Evolutionary conservation across 2,113 vertebrate genomes (phyloP).

Genomic region (Sisor rabdophorus): DNA sequence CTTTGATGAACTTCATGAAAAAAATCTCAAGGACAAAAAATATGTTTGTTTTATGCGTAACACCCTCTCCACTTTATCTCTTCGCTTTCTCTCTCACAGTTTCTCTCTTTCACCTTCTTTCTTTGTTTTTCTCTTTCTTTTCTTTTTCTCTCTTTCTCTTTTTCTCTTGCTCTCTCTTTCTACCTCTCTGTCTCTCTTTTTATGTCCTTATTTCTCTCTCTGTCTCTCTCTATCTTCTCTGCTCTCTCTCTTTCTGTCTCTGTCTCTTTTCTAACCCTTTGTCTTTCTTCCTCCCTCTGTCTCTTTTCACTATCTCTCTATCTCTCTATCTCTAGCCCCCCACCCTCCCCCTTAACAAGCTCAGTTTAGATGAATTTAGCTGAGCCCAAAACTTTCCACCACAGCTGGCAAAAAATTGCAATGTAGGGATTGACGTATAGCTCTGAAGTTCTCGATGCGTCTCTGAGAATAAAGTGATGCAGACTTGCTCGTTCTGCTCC

Average conservation of each 20-base stretch:
- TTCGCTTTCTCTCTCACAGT: not conserved
- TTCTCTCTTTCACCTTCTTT: not conserved
- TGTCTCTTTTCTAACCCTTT: no score
- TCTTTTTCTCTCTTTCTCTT: not conserved
- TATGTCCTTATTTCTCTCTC: not conserved
- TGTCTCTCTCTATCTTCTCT: not conserved
- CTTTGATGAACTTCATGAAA: not conserved
- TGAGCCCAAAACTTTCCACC: not conserved
- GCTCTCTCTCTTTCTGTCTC: not conserved
- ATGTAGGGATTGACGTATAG: not conserved
- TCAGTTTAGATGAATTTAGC: not conserved
- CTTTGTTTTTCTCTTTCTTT: not conserved
- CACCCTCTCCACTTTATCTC: not conserved
- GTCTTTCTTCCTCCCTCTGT: not conserved
- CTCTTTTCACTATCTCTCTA: not conserved
- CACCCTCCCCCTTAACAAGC: not conserved
- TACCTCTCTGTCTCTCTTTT: not conserved
- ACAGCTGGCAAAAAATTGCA: not conserved
- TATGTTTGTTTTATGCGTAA: no score
- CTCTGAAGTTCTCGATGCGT: slow-evolving; percentile 8
- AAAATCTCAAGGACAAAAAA: not conserved
- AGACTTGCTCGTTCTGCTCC: slow-evolving; percentile 21
- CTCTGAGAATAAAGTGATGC: slow-evolving; percentile 27
- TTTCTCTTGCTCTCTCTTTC: not conserved
- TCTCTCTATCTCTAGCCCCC: not conserved